phyloP scores from a whole-genome alignment of 2,113 vertebrate genomes.

The Coptodon bakossiorum region DNA sequence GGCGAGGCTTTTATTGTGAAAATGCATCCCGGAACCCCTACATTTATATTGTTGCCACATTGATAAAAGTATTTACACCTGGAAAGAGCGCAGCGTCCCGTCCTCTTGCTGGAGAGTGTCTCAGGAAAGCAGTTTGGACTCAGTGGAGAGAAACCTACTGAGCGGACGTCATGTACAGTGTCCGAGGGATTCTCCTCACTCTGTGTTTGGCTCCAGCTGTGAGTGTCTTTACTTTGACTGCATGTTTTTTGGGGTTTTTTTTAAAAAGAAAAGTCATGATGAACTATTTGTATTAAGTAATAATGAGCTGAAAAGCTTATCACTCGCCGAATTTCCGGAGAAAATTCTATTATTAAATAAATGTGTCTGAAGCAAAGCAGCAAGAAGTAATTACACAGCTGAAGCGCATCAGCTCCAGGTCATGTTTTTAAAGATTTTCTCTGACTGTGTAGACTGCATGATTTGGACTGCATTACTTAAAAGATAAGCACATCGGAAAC shows the following conservation, averaged over 20 bases:
- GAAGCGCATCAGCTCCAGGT: not conserved
- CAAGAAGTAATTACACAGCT: not conserved
- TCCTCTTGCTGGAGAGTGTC: not conserved
- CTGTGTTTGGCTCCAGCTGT: constrained; percentile 44
- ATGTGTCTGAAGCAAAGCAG: not conserved
- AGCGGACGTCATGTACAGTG: constrained; percentile 30
- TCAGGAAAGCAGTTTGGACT: not conserved
- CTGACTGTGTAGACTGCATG: not conserved
- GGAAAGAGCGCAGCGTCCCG: not conserved
- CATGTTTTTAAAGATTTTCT: not conserved
- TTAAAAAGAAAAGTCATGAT: not conserved
- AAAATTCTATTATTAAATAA: not conserved
- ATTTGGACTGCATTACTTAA: not conserved
- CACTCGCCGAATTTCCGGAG: rapidly evolving
- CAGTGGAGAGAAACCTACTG: not conserved
- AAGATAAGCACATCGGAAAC: not conserved
- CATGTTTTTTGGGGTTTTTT: not conserved
- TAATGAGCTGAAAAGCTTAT: not conserved
- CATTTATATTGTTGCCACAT: rapidly evolving
- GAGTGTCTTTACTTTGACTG: constrained; percentile 36
- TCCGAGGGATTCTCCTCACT: constrained; percentile 32
- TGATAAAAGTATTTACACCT: not conserved
- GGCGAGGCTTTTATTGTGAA: constrained; percentile 1
- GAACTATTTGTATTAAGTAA: not conserved
- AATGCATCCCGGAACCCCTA: not conserved